A percentile compares a stretch with the other conserved stretches of the same genome.
Evolutionary conservation across 1,140 invertebrate genomes (phyloP).

Genomic region (Berghia stephanieae): DNA sequence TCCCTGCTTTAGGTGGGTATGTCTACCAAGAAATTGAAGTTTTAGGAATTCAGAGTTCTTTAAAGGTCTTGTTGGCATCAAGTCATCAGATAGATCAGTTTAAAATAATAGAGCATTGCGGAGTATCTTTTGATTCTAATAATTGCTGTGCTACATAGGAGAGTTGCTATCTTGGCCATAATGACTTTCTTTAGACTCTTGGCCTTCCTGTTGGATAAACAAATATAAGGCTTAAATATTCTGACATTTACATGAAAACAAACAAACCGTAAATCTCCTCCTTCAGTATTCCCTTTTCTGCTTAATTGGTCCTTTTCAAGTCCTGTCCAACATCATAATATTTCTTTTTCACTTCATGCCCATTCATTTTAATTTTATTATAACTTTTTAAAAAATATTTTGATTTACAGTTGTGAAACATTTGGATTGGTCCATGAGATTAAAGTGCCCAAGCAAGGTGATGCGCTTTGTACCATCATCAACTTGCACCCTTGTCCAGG

Average conservation of each 20-base stretch:
- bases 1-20: too few relatives aligned
- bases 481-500: slow-evolving; percentile 26
- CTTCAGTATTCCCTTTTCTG: neutral
- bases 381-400: neutral
- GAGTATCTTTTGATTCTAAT: too few relatives aligned
- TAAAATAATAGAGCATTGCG: too few relatives aligned
- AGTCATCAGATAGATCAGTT: too few relatives aligned
- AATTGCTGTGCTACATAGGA: too few relatives aligned
- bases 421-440: slow-evolving; percentile 15
- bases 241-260: neutral
- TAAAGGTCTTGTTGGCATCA: too few relatives aligned
- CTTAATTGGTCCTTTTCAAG: neutral
- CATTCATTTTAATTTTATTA: neutral
- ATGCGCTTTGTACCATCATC: slow-evolving; percentile 22
- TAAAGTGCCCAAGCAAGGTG: slow-evolving; percentile 20
- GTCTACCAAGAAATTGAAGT: too few relatives aligned
- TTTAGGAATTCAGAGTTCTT: too few relatives aligned
- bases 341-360: neutral
- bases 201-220: too few relatives aligned
- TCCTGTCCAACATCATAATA: neutral
- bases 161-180: too few relatives aligned
- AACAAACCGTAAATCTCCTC: neutral
- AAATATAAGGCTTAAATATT: too few relatives aligned
- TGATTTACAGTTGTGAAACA: slow-evolving; percentile 29
- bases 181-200: too few relatives aligned